Evolutionary conservation across 2,888 invertebrate genomes (phyloP).

Genomic region (Ctenicera cuprea): DNA sequence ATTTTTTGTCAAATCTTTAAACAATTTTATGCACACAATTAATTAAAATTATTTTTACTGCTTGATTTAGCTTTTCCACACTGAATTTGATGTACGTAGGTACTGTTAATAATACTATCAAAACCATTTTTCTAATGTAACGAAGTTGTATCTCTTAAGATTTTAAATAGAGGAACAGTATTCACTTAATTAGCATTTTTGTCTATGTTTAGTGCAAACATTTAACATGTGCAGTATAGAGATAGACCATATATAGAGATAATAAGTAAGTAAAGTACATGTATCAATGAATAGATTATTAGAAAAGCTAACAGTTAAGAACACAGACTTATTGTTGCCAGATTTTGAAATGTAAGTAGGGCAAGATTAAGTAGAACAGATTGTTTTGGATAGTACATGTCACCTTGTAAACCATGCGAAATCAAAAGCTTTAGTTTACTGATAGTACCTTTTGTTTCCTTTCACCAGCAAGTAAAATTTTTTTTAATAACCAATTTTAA

Average conservation of each 20-base stretch:
- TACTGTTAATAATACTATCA: background rate
- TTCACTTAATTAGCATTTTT: background rate
- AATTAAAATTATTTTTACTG: no score
- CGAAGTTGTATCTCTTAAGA: background rate
- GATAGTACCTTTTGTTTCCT: conserved; percentile 32
- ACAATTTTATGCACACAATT: no score
- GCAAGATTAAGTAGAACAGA: conserved; percentile 62
- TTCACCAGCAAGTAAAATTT: background rate
- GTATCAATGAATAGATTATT: conserved; percentile 14
- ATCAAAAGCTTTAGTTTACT: conserved; percentile 41
- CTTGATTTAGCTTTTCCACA: no score
- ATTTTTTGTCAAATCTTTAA: no score
- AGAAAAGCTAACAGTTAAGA: conserved; percentile 62
- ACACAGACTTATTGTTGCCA: conserved; percentile 62
- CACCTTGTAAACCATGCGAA: conserved; percentile 74
- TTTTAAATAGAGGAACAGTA: background rate
- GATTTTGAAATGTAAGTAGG: conserved; percentile 54
- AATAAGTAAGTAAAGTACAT: background rate
- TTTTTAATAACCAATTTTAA: background rate
- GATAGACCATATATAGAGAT: conserved; percentile 13
- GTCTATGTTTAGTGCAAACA: conserved; percentile 22
- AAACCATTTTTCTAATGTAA: background rate
- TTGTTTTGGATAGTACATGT: conserved; percentile 84
- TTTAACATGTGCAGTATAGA: conserved; percentile 10
- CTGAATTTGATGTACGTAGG: background rate